A percentile compares a stretch with the other conserved stretches of the same genome.
These are phyloP conservation scores for Echiichthys vipera DNA, from an alignment of 2,797 vertebrate genomes.

Conservation along the genomic window DNA sequence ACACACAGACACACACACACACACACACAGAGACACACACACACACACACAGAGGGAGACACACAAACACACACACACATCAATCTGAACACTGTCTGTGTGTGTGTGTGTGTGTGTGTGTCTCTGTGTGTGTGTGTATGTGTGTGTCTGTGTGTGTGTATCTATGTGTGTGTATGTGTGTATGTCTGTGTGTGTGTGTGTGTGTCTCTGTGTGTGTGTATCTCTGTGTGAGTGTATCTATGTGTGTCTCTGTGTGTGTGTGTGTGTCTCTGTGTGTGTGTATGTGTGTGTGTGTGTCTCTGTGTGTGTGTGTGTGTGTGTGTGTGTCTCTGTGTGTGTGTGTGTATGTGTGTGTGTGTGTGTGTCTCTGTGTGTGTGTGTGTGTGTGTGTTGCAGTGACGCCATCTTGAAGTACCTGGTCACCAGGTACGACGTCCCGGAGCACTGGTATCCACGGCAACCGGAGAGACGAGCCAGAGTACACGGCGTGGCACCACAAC, in stretches of 20 bases:
- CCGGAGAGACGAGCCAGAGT: constrained; percentile 74
- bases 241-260: neutral
- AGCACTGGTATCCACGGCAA: constrained; percentile 84
- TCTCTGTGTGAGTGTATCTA: neutral
- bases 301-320: too few relatives aligned
- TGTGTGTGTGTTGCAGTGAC: constrained; percentile 62
- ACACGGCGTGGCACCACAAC: constrained; percentile 84
- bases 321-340: too few relatives aligned
- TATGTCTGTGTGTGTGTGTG: fast-evolving
- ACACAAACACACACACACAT: too few relatives aligned
- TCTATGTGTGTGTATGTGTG: too few relatives aligned
- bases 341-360: fast-evolving
- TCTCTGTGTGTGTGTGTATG: too few relatives aligned
- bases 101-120: too few relatives aligned
- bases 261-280: neutral
- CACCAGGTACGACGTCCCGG: constrained; percentile 60
- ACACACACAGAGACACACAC: too few relatives aligned
- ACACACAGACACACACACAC: too few relatives aligned
- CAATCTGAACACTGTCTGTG: too few relatives aligned
- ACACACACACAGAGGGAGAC: too few relatives aligned
- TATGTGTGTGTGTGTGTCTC: too few relatives aligned
- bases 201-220: neutral
- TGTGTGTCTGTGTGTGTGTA: too few relatives aligned
- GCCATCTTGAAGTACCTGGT: constrained; percentile 85
- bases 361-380: neutral